Conservation (phyloP, 2,888 invertebrate species). For the Incurvaria masculella region DNA sequence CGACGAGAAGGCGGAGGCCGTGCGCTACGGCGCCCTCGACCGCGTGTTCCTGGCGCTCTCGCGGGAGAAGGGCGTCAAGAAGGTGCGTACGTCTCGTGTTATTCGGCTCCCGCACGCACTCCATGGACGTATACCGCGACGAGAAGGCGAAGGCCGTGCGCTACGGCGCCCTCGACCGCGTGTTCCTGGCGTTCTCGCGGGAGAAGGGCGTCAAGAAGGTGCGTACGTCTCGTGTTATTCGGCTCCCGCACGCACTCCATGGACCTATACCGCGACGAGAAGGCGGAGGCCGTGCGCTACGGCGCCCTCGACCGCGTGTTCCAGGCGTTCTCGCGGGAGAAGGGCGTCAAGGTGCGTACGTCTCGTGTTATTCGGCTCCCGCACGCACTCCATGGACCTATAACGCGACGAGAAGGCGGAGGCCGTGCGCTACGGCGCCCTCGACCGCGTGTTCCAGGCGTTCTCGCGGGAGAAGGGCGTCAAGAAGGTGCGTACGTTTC, state of each 20-base stretch:
- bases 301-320: conserved; percentile 75
- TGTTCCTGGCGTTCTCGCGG: conserved; percentile 80
- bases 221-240: conserved; percentile 79
- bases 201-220: conserved; percentile 76
- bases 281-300: conserved; percentile 65
- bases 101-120: conserved; percentile 81
- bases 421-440: conserved; percentile 66
- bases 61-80: conserved; percentile 70
- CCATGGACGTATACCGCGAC: conserved; percentile 76
- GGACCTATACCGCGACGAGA: conserved; percentile 82
- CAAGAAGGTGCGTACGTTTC: conserved; percentile 62
- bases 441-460: conserved; percentile 78
- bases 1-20: conserved; percentile 74
- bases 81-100: conserved; percentile 85
- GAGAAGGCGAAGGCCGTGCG: conserved; percentile 74
- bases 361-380: conserved; percentile 79
- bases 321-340: conserved; percentile 80
- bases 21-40: conserved; percentile 66
- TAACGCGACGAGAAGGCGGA: conserved; percentile 78
- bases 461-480: conserved; percentile 74
- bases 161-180: conserved; percentile 69
- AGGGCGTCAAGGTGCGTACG: conserved; percentile 60
- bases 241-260: conserved; percentile 79
- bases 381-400: conserved; percentile 74
- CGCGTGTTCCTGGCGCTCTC: conserved; percentile 82